Percentiles rank a stretch among this genome's conserved stretches.
phyloP scores from a whole-genome alignment of 2,113 vertebrate species.

The Rissa tridactyla region DNA sequence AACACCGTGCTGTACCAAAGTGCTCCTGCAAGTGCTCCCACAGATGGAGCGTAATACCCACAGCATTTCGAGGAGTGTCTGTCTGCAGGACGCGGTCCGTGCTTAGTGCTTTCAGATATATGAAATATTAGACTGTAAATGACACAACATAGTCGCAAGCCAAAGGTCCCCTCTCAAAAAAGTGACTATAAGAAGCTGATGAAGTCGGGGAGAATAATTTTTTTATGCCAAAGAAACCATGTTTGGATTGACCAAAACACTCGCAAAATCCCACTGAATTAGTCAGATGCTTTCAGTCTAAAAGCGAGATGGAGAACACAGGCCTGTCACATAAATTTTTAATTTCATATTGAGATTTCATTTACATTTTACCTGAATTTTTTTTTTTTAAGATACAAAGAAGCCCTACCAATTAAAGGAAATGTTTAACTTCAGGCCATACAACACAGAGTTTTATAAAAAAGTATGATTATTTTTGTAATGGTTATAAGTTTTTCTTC shows the following conservation, averaged over 20 bases:
- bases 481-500: neutral
- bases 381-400: neutral
- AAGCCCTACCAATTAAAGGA: neutral
- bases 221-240: neutral
- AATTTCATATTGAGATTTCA: neutral
- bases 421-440: neutral
- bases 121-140: neutral
- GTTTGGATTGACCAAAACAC: neutral
- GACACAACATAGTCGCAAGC: neutral
- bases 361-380: neutral
- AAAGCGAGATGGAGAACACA: neutral
- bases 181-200: neutral
- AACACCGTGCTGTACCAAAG: neutral
- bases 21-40: neutral
- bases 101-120: neutral
- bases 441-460: neutral
- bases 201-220: neutral
- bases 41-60: accelerated
- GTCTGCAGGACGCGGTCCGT: neutral
- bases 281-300: neutral
- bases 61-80: accelerated
- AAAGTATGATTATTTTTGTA: neutral
- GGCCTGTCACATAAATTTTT: neutral
- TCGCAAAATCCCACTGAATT: neutral
- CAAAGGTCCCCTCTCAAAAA: neutral